Base-by-base conservation (phyloP, 2,113 vertebrate species). In the Labeo rohita region DNA sequence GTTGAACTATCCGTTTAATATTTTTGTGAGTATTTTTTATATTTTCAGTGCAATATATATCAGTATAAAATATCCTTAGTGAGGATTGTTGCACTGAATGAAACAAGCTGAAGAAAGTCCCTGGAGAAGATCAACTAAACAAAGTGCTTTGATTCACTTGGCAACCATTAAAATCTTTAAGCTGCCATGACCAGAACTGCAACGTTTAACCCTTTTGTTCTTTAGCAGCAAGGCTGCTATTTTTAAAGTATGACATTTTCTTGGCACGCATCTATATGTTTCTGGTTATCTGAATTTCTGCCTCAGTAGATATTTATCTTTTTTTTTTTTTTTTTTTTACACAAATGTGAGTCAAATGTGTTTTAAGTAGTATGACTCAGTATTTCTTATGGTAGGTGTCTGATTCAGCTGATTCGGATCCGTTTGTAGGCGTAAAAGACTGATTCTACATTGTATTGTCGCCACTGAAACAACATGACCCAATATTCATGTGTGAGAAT, bases 331-430 rank as follows among this genome's bases (percentile, higher is more conserved):
- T 34, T 68, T 87, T 59, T 77, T 28, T 59, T 77, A 70, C 45
- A 73, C 47, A 79, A 43, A 84, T 47, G 54, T 90, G 87, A 90
- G 81, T 90, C 85, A 90, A 86, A 86, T 68, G 3, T 23, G 45
- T 49, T 82, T 82, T 50, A 72, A 45, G 81, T 74, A 59, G 65
- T 88, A 34, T 86, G 70, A 89, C 63, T 87, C 72, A 89, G 83
- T 92, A 91, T 92, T 92, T 80, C 86, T 73, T 84, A 52, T 80
- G 65, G 83, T 79, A 85, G 86, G 88, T 88, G 87, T 84, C 79
- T 91, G 70, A 81, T 89, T 89, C 83, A 87, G 83, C 59, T 84
- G 63, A 76, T 80, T 45, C 9, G 0, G 54, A n/a, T 65, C 36
- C 13, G 16, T 83, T 65, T 65, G 85, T 83, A 56, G 85, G 72